Base-by-base conservation (phyloP, 2,888 invertebrate species). In the Limenitis camilla region DNA sequence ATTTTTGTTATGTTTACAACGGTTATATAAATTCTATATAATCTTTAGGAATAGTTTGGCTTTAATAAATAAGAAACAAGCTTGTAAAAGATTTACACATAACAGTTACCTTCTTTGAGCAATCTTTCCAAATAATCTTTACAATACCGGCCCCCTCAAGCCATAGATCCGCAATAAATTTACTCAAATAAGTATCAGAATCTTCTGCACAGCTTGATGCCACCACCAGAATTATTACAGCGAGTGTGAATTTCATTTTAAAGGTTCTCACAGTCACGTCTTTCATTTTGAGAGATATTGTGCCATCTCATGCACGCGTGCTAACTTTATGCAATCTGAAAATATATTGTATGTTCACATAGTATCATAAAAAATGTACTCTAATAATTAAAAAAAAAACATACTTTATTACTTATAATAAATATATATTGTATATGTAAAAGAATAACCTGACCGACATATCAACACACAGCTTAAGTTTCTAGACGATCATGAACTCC, bases 61-160 rank as follows among this genome's bases (percentile, higher is more conserved):
- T 19, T 19, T 19, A 19, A 19, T 19, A 19, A 19, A 19, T 19
- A 3, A 2, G 19, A n/a, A n/a, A n/a, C n/a, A n/a, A n/a, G n/a
- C n/a, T n/a, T n/a, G n/a, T n/a, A n/a, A n/a, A n/a, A n/a, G n/a
- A n/a, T n/a, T n/a, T n/a, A n/a, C n/a, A n/a, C 9, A 33, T n/a
- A 1, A 28, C 5, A 36, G n/a, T 45, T 72, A 88, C 88, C 67
- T 85, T 86, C 59, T 82, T 87, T 0, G 88, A 83, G 51, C 88
- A 89, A 60, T 88, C 87, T 48, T 79, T 71, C 88, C 88, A 89
- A 58, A 88, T 75, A 43, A 87, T 81, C 49, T 74, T 74, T 9
- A 85, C 65, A 6, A 88, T 70, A 58, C 87, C 84, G 29, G 81
- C 76, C 3, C 88, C 85, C 61, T 88, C 88, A 1, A 85, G 60